phyloP scores from a whole-genome alignment of 2,888 invertebrate genomes.

The Drosophila birchii region DNA sequence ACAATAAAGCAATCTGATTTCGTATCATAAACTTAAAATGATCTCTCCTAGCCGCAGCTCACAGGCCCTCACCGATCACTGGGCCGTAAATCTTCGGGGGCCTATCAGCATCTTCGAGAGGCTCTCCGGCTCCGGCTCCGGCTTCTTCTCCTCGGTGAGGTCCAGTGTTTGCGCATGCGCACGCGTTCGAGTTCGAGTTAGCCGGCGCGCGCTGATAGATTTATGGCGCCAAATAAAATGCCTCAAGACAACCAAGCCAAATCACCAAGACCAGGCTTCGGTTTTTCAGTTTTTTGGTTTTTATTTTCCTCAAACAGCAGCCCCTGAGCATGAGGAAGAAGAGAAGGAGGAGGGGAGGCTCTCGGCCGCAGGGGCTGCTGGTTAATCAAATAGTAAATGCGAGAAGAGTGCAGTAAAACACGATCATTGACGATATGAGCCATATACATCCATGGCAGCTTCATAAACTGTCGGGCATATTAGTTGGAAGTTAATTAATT shows the following conservation, averaged over 20 bases:
- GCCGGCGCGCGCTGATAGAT: slow-evolving; percentile 81
- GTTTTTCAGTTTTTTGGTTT: slow-evolving; percentile 8
- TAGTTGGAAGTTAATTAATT: slow-evolving; percentile 29
- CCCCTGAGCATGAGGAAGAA: background rate
- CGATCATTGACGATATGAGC: slow-evolving; percentile 64
- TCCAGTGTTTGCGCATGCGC: slow-evolving; percentile 74
- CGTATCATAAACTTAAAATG: slow-evolving; percentile 77
- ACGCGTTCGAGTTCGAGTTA: slow-evolving; percentile 59
- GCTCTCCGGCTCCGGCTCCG: slow-evolving; percentile 10
- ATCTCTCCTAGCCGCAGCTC: slow-evolving; percentile 46
- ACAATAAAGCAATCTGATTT: slow-evolving; percentile 80
- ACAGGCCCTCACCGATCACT: slow-evolving; percentile 41
- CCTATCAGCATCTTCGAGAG: slow-evolving; percentile 69
- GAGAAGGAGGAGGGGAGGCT: background rate
- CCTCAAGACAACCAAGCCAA: slow-evolving; percentile 75
- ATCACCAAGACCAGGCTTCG: slow-evolving; percentile 50
- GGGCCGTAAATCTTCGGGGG: slow-evolving; percentile 73
- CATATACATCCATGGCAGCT: slow-evolving; percentile 31
- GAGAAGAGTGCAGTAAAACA: slow-evolving; percentile 66
- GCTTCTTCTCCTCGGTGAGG: slow-evolving; percentile 10
- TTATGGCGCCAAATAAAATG: slow-evolving; percentile 84
- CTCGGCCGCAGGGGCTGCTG: slow-evolving; percentile 34
- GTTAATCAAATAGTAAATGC: slow-evolving; percentile 72
- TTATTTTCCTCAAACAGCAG: slow-evolving; percentile 24
- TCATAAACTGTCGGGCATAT: slow-evolving; percentile 52